Evolutionary conservation across 92 coral and sea anemone genomes (phyloP).

Genomic region (Palythoa heliodiscus): DNA sequence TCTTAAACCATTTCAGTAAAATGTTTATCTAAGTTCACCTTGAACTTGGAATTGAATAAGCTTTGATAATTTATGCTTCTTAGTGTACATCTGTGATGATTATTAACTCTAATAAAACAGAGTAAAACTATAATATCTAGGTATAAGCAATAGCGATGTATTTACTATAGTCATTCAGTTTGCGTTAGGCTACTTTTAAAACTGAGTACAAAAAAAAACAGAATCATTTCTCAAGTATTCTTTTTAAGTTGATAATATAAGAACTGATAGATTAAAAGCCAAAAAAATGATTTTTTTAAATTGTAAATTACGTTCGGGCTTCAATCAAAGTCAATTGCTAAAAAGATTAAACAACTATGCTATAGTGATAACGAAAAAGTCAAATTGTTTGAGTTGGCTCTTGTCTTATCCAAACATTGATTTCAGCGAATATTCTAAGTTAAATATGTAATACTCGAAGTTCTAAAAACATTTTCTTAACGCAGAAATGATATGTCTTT

Average conservation of each 20-base stretch:
- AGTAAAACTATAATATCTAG: no score
- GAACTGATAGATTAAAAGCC: no score
- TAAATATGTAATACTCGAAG: not conserved
- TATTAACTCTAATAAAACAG: not conserved
- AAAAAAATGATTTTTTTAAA: not conserved
- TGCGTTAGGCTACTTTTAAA: not conserved
- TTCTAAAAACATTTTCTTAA: not conserved
- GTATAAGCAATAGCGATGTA: not conserved
- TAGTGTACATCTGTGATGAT: not conserved
- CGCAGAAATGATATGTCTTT: not conserved
- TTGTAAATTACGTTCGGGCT: not conserved
- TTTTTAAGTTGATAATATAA: no score
- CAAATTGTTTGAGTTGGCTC: not conserved
- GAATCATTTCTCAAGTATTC: no score
- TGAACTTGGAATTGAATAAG: not conserved
- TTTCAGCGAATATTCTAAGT: not conserved
- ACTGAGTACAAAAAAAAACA: no score
- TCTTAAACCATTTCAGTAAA: no score
- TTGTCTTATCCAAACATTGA: not conserved
- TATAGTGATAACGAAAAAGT: not conserved
- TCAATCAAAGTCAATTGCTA: not conserved
- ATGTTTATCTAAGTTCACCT: not conserved
- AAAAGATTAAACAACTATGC: not conserved
- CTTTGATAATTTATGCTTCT: not conserved
- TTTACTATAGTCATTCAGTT: not conserved